Evolutionary conservation across 2,113 vertebrate species (phyloP).

Genomic region (Echinops telfairi): DNA sequence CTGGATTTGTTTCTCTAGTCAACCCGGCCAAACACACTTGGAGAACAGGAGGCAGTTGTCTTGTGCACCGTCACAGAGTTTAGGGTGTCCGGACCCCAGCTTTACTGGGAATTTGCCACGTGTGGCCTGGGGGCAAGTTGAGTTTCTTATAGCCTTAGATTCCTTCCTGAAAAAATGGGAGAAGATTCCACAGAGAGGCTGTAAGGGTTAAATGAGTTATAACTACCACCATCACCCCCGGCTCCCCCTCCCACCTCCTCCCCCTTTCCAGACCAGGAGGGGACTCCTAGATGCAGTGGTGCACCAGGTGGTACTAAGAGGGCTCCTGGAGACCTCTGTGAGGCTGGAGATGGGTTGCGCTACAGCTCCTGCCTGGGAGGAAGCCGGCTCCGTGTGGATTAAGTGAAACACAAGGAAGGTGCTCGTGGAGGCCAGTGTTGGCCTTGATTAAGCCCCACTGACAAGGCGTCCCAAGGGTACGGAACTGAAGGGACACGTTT

Average conservation of each 20-base stretch:
- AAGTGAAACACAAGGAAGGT: rapidly evolving
- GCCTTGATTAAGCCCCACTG: too few species aligned
- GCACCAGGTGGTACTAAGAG: neutral
- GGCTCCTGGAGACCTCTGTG: too few species aligned
- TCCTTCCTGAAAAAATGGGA: neutral
- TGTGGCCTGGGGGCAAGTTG: neutral
- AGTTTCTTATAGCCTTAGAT: neutral
- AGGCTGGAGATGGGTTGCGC: neutral
- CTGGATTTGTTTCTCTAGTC: too few species aligned
- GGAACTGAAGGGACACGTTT: neutral
- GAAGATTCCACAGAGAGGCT: neutral
- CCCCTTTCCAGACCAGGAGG: too few species aligned
- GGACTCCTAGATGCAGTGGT: neutral
- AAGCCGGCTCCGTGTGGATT: rapidly evolving
- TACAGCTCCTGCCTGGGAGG: neutral
- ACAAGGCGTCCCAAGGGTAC: neutral
- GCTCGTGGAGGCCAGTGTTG: neutral
- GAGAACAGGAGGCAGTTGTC: too few species aligned
- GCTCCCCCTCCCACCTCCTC: too few species aligned
- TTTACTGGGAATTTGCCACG: neutral
- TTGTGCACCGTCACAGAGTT: neutral
- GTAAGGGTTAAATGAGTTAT: neutral
- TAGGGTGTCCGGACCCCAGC: neutral
- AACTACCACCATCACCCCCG: too few species aligned
- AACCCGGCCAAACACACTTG: too few species aligned